A percentile compares a stretch with the other conserved stretches of the same genome.
phyloP scores from a whole-genome alignment of 2,888 invertebrate species.

The Nomada goodeniana region DNA sequence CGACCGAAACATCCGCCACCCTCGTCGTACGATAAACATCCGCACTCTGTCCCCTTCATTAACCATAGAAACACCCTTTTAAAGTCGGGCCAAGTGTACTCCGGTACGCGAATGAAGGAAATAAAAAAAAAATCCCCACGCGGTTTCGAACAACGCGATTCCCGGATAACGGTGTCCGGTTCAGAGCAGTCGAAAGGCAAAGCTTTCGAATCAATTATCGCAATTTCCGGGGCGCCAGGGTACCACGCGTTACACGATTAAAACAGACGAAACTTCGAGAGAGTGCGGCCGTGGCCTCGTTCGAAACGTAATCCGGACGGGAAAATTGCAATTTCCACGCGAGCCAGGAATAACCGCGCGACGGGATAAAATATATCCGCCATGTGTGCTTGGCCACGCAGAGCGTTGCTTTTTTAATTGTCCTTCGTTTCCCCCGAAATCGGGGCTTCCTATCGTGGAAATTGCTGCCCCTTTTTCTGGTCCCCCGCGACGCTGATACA shows the following conservation, averaged over 20 bases:
- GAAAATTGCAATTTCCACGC: slow-evolving; percentile 65
- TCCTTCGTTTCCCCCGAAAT: slow-evolving; percentile 45
- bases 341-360: slow-evolving; percentile 42
- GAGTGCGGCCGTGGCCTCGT: slow-evolving; percentile 25
- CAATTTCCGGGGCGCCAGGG: slow-evolving; percentile 16
- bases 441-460: slow-evolving; percentile 37
- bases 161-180: background rate
- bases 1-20: background rate
- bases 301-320: slow-evolving; percentile 60
- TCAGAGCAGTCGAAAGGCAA: background rate
- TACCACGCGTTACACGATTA: slow-evolving; percentile 50
- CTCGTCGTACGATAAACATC: background rate
- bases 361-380: slow-evolving; percentile 61
- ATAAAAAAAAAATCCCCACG: background rate
- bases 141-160: background rate
- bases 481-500: background rate
- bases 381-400: slow-evolving; percentile 6
- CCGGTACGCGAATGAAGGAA: too few species aligned
- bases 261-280: slow-evolving; percentile 46
- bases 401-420: slow-evolving; percentile 67
- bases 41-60: background rate
- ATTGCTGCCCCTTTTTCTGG: slow-evolving; percentile 46
- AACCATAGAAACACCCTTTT: background rate
- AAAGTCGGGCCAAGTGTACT: background rate
- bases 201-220: slow-evolving; percentile 46